Conservation (phyloP, 2,888 invertebrate genomes). For the Drosophila borborema region DNA sequence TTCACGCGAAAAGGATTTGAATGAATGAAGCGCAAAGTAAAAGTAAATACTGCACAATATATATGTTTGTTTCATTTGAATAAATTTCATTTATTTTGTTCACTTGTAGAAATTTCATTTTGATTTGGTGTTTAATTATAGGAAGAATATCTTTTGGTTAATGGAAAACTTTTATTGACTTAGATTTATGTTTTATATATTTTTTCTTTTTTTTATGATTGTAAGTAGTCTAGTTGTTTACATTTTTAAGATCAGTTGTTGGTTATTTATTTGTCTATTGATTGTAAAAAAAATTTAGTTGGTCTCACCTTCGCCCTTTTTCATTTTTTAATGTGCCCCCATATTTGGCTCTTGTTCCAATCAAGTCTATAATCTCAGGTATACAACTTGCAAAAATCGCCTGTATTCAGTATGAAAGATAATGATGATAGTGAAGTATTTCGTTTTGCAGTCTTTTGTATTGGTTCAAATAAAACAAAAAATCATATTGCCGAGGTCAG, state of each 20-base stretch:
- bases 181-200: conserved; percentile 57
- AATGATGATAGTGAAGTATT: conserved; percentile 83
- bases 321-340: conserved; percentile 99
- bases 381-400: conserved; percentile 99
- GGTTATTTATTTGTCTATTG: conserved; percentile 71
- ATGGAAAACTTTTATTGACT: conserved; percentile 60
- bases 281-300: conserved; percentile 77
- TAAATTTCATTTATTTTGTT: conserved; percentile 1
- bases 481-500: conserved; percentile 46
- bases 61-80: neutral
- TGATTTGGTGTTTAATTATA: conserved; percentile 83
- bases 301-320: conserved; percentile 99
- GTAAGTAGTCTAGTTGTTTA: conserved; percentile 61
- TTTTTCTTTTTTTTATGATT: conserved; percentile 61
- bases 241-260: conserved; percentile 56
- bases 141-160: conserved; percentile 61
- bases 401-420: conserved; percentile 87
- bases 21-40: conserved; percentile 79
- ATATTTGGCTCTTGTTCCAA: conserved; percentile 99
- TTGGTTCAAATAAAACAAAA: conserved; percentile 58
- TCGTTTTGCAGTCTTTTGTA: conserved; percentile 61
- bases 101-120: conserved; percentile 82
- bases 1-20: conserved; percentile 54
- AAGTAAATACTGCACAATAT: conserved; percentile 60
- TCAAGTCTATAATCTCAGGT: conserved; percentile 99